These are phyloP conservation scores for Temnothorax rugatulus DNA, from an alignment of 2,888 invertebrate species.

Conservation along the genomic window DNA sequence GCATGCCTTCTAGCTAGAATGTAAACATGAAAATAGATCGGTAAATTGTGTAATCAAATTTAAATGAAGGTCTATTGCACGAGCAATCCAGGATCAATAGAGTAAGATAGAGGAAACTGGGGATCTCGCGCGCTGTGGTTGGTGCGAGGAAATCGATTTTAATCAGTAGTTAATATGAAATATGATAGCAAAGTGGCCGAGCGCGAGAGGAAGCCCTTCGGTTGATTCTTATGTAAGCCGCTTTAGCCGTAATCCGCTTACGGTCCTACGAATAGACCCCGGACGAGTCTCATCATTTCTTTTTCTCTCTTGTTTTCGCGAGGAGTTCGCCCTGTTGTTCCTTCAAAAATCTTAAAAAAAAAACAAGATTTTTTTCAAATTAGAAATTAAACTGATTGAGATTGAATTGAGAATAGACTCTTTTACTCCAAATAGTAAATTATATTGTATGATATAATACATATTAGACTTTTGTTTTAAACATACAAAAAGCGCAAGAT, in stretches of 20 bases:
- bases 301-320: constrained; percentile 56
- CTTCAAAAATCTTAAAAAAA: constrained; percentile 1
- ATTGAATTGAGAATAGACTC: background rate
- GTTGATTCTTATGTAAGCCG: constrained; percentile 79
- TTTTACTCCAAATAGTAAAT: background rate
- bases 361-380: background rate
- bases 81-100: background rate
- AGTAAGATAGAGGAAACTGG: constrained; percentile 2
- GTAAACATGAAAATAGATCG: constrained; percentile 1
- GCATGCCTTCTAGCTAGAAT: background rate
- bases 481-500: too few species aligned
- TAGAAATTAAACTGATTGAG: background rate
- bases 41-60: constrained; percentile 19
- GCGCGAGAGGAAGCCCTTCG: constrained; percentile 74
- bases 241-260: constrained; percentile 77
- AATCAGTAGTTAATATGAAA: constrained; percentile 81
- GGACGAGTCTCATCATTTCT: constrained; percentile 74
- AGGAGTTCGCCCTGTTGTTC: background rate
- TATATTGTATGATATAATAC: background rate
- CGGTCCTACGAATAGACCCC: constrained; percentile 74
- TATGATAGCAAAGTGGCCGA: constrained; percentile 78
- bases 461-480: too few species aligned
- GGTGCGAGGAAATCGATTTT: constrained; percentile 76
- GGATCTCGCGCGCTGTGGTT: constrained; percentile 44
- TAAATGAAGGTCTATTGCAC: background rate